phyloP scores from a whole-genome alignment of 92 coral and sea anemone species.

The Palythoa grandis region DNA sequence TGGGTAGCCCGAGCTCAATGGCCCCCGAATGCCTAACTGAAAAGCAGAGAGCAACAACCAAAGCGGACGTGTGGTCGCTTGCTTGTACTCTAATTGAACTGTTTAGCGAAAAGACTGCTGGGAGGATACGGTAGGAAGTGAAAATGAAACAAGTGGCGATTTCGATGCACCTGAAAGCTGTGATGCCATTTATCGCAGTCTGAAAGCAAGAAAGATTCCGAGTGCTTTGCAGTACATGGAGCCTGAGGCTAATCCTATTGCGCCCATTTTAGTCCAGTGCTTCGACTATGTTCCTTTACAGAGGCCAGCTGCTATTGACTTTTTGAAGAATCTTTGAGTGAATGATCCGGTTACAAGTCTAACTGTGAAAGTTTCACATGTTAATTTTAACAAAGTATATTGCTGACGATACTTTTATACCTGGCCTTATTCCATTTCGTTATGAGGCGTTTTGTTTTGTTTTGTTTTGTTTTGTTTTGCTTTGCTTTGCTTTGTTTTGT shows the following conservation, averaged over 20 bases:
- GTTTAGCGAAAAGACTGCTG: conserved; percentile 39
- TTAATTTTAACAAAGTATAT: neutral
- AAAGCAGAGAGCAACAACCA: conserved; percentile 31
- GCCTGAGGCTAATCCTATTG: neutral
- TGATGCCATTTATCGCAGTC: neutral
- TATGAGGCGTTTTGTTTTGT: no score
- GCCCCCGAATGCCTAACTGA: conserved; percentile 38
- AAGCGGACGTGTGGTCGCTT: conserved; percentile 47
- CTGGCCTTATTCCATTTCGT: no score
- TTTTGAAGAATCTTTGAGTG: neutral
- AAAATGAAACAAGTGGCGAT: neutral
- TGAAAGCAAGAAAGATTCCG: neutral
- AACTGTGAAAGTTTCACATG: neutral
- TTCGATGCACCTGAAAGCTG: neutral
- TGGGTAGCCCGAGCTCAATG: conserved; percentile 38
- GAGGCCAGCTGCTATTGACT: neutral
- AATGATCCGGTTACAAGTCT: neutral
- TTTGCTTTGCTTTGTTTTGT: no score
- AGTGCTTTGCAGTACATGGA: neutral
- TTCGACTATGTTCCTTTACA: neutral
- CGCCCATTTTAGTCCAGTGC: neutral
- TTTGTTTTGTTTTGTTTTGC: no score
- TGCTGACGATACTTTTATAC: neutral
- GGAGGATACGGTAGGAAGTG: conserved; percentile 5
- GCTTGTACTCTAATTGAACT: conserved; percentile 39